Percentiles rank a stretch among this genome's conserved stretches.
Evolutionary conservation across 1,140 invertebrate species (phyloP).

Genomic region (Bombus waltoni): DNA sequence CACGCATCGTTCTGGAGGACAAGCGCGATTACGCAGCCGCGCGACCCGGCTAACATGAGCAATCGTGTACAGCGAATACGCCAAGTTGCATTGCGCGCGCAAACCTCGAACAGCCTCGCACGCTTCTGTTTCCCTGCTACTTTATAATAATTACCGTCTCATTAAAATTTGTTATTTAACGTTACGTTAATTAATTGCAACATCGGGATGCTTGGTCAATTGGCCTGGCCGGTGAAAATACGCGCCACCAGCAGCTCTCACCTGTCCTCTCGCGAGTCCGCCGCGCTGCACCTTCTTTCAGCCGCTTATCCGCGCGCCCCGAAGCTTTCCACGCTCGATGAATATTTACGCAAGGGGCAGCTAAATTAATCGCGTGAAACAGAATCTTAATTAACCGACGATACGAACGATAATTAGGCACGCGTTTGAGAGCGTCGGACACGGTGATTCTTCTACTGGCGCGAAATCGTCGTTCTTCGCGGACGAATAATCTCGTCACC

Average conservation of each 20-base stretch:
- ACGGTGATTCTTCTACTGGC: not conserved
- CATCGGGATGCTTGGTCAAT: constrained; percentile 48
- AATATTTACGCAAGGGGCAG: constrained; percentile 13
- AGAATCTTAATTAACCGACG: not conserved
- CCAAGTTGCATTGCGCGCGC: constrained; percentile 54
- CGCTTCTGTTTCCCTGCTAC: constrained; percentile 78
- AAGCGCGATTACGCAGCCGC: constrained; percentile 76
- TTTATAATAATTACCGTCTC: constrained; percentile 82
- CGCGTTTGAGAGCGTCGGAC: not conserved
- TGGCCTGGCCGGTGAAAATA: constrained; percentile 53
- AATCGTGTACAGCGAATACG: constrained; percentile 25
- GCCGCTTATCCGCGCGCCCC: not conserved
- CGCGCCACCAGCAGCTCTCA: constrained; percentile 21
- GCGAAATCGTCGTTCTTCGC: not conserved
- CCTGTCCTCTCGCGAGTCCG: constrained; percentile 6
- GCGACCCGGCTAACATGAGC: constrained; percentile 78
- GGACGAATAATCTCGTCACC: not conserved
- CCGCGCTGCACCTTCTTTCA: too few species aligned
- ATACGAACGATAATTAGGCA: not conserved
- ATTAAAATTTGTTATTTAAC: constrained; percentile 82
- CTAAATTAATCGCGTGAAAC: not conserved
- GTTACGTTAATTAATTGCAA: constrained; percentile 80
- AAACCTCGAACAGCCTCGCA: constrained; percentile 60
- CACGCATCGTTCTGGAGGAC: constrained; percentile 63
- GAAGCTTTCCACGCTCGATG: not conserved